Evolutionary conservation across 1,140 invertebrate genomes (phyloP), one percentile per base, ranked within the genome.

Genomic region (Teleopsis dalmanni): DNA sequence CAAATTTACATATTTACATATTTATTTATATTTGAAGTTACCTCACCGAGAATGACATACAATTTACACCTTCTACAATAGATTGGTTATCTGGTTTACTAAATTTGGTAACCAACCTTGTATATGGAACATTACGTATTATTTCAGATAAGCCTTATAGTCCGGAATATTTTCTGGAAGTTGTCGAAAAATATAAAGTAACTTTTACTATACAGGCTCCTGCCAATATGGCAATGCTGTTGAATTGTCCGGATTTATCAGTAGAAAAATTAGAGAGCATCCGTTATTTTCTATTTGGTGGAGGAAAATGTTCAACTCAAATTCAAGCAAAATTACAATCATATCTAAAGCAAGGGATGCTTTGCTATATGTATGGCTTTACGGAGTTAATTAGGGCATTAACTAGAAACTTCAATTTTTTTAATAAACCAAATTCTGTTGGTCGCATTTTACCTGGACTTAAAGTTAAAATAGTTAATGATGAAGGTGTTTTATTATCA

Each of bases 381-480:
- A 66, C 62, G 3, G 64, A 69, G 41, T 51, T 45, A n/a, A n/a
- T n/a, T n/a, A n/a, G 9, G 59, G 62, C 0, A 57, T 59, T 4
- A 56, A 65, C 4, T 55, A 60, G 5, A 53, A n/a, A n/a, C n/a
- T n/a, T 53, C 9, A 67, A 67, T 13, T 62, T 59, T 54, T 58
- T 55, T 16, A 53, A 60, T 33, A 18, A 47, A 1, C 62, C 59
- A 19, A 55, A 56, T 0, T 57, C 65, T 1, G 65, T 69, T 31
- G 66, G 66, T 16, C 45, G 54, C 19, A 52, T 70, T 6, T 51
- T 59, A 25, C 57, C 59, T 0, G 58, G 58, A 0, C 43, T 63
- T 1, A 54, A 56, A 3, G 50, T 65, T 0, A 75, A 76, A 62
- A 72, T 75, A 3, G 50, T 70, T 1, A 66, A 70, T 33, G 66